Evolutionary conservation across 2,113 vertebrate species (phyloP).

Genomic region (Neomonachus schauinslandi): DNA sequence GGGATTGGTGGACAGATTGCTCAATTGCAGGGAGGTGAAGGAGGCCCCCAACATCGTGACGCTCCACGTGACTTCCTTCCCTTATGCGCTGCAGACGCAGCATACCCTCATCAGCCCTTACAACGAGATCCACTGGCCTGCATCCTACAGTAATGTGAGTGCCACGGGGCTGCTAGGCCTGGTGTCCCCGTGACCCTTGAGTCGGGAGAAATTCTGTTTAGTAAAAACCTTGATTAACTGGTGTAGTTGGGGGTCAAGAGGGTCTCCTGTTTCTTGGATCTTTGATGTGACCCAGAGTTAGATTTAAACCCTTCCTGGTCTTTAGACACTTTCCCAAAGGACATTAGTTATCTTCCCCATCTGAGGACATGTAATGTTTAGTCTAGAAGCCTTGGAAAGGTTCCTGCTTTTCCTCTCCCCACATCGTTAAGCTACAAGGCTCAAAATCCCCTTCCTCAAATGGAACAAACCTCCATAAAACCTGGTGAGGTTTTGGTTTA

Average conservation of each 20-base stretch:
- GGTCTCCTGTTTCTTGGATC: neutral
- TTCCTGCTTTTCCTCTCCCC: neutral
- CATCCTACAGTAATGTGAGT: constrained; percentile 93
- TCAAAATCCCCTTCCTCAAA: neutral
- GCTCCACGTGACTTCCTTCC: constrained; percentile 97
- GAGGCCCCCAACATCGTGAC: constrained; percentile 96
- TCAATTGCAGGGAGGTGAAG: constrained; percentile 96
- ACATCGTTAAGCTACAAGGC: neutral
- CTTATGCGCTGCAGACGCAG: constrained; percentile 97
- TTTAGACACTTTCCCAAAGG: neutral
- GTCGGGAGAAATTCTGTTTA: rapidly evolving
- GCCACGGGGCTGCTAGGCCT: rapidly evolving
- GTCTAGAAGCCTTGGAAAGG: neutral
- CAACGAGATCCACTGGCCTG: constrained; percentile 98
- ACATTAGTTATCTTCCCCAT: rapidly evolving
- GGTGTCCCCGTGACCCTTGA: rapidly evolving
- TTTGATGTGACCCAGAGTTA: neutral
- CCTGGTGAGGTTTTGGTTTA: neutral
- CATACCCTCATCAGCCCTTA: constrained; percentile 96
- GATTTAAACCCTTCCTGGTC: neutral
- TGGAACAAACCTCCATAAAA: neutral
- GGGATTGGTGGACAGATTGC: constrained; percentile 93
- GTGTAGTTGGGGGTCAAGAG: neutral
- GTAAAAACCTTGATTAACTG: neutral
- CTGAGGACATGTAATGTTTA: neutral